Conservation (phyloP, 2,888 invertebrate genomes). For the Drosophila parthenogenetica region DNA sequence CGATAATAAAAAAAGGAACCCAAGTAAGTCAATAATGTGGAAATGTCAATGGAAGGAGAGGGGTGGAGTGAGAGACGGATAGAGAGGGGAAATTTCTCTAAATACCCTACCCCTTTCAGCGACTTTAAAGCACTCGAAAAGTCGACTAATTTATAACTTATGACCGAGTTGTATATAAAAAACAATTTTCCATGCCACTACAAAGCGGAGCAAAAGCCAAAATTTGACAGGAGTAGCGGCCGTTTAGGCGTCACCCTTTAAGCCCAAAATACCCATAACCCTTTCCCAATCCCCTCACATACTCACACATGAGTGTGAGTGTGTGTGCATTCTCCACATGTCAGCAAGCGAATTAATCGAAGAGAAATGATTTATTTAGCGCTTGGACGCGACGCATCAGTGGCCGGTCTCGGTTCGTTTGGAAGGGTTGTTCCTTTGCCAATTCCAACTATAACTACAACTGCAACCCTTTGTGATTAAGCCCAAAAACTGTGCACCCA, state of each 20-base stretch:
- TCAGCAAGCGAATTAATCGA: constrained; percentile 85
- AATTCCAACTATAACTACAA: too few species aligned
- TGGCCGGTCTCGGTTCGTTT: constrained; percentile 56
- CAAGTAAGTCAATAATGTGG: constrained; percentile 71
- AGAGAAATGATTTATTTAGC: constrained; percentile 85
- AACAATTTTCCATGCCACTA: constrained; percentile 85
- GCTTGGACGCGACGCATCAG: constrained; percentile 73
- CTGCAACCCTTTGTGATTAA: constrained; percentile 25
- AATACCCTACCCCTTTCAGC: constrained; percentile 37
- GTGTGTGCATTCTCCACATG: constrained; percentile 78
- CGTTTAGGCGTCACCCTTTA: constrained; percentile 69
- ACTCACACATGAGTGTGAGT: constrained; percentile 39
- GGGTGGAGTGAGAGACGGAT: constrained; percentile 7
- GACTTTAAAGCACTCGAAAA: constrained; percentile 73
- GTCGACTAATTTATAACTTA: constrained; percentile 83
- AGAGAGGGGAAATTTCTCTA: constrained; percentile 17
- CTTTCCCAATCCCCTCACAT: constrained; percentile 27
- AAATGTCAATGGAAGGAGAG: constrained; percentile 63
- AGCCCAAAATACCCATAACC: constrained; percentile 38
- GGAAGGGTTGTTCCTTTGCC: constrained; percentile 66
- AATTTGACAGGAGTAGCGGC: constrained; percentile 82
- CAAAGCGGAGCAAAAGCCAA: constrained; percentile 83
- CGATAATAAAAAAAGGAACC: constrained; percentile 37
- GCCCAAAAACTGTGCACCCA: constrained; percentile 64
- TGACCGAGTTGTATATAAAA: constrained; percentile 76